Percentiles rank a stretch among this genome's conserved stretches.
Evolutionary conservation across 1,140 invertebrate species (phyloP).

Genomic region (Orius insidiosus): DNA sequence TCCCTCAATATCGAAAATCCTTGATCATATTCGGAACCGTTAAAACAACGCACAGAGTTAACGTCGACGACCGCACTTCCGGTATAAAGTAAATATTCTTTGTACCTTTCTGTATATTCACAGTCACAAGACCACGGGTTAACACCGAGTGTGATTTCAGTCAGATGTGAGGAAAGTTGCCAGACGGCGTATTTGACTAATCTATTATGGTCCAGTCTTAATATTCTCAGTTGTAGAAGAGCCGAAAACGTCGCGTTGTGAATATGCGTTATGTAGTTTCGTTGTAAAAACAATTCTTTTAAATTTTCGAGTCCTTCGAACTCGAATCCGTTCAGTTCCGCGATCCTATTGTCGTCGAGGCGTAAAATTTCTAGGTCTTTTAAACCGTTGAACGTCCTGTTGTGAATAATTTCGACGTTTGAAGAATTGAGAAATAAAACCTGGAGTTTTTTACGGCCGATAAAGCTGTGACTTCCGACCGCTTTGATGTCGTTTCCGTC

Average conservation of each 20-base stretch:
- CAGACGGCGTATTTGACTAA: slow-evolving; percentile 56
- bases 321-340: slow-evolving; percentile 61
- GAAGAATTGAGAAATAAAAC: slow-evolving; percentile 70
- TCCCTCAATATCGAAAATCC: slow-evolving; percentile 33
- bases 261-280: slow-evolving; percentile 50
- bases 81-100: slow-evolving; percentile 52
- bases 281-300: slow-evolving; percentile 41
- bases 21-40: slow-evolving; percentile 38
- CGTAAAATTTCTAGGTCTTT: slow-evolving; percentile 63
- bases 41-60: slow-evolving; percentile 39
- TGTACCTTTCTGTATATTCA: slow-evolving; percentile 57
- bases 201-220: slow-evolving; percentile 61
- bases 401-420: slow-evolving; percentile 69
- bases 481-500: slow-evolving; percentile 71
- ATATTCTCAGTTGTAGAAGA: slow-evolving; percentile 46
- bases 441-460: slow-evolving; percentile 70
- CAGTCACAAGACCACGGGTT: slow-evolving; percentile 84
- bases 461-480: slow-evolving; percentile 70
- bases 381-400: slow-evolving; percentile 77
- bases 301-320: slow-evolving; percentile 52
- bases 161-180: slow-evolving; percentile 46
- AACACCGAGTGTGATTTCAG: slow-evolving; percentile 46
- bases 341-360: slow-evolving; percentile 60
- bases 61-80: slow-evolving; percentile 43
- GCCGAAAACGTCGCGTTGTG: slow-evolving; percentile 60